Conservation (phyloP, 2,113 vertebrate genomes). For the Toxotes jaculatrix region DNA sequence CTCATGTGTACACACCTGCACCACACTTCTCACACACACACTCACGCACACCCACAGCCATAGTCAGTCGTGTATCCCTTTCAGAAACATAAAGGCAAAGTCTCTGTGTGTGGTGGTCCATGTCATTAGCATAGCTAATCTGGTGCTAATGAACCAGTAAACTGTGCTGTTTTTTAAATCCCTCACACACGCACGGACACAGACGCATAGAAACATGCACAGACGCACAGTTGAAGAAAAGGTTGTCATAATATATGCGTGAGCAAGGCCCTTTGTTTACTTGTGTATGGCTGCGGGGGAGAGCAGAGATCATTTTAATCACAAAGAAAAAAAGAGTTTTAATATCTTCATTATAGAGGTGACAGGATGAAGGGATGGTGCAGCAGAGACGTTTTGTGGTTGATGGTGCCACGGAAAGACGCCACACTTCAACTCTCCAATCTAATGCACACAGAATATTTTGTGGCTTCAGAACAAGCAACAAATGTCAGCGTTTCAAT, state of each 20-base stretch:
- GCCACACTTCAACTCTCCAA: slow-evolving; percentile 22
- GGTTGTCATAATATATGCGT: slow-evolving; percentile 79
- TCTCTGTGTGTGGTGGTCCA: slow-evolving; percentile 76
- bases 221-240: slow-evolving; percentile 68
- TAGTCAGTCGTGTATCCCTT: slow-evolving; percentile 57
- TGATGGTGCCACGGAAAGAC: slow-evolving; percentile 28
- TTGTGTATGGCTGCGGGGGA: slow-evolving; percentile 76
- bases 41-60: slow-evolving; percentile 24
- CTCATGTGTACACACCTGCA: slow-evolving; percentile 67
- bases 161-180: slow-evolving; percentile 76
- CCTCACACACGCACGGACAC: slow-evolving; percentile 32
- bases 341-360: slow-evolving; percentile 79
- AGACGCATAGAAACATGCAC: slow-evolving; percentile 54
- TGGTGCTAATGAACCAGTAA: slow-evolving; percentile 84
- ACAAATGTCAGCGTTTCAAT: neutral
- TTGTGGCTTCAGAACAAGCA: slow-evolving; percentile 15
- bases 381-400: slow-evolving; percentile 41
- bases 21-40: slow-evolving; percentile 26
- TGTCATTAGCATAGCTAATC: slow-evolving; percentile 87
- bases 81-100: slow-evolving; percentile 75
- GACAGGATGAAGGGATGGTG: slow-evolving; percentile 52
- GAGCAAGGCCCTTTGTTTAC: slow-evolving; percentile 78
- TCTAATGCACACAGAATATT: slow-evolving; percentile 17
- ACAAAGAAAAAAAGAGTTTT: slow-evolving; percentile 79
- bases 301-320: slow-evolving; percentile 80